Evolutionary conservation across 2,888 invertebrate species (phyloP).

Genomic region (Leucozona laternaria): DNA sequence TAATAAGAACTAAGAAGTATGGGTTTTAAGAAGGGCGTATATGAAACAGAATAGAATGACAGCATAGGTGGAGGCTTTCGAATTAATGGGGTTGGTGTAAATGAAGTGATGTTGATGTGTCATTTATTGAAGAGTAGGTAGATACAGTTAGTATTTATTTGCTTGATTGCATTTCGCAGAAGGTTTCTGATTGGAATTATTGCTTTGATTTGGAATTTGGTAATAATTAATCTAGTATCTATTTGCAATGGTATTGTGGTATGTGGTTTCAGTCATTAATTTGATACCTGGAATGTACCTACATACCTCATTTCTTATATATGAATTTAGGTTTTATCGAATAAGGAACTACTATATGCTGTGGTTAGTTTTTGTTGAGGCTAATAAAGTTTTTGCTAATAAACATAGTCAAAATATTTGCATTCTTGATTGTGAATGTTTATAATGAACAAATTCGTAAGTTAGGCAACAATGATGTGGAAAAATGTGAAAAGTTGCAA

Average conservation of each 20-base stretch:
- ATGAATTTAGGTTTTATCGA: background rate
- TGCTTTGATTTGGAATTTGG: slow-evolving; percentile 1
- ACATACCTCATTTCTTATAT: background rate
- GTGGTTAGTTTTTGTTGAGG: no score
- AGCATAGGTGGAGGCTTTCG: background rate
- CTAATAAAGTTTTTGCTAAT: no score
- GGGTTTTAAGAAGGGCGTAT: background rate
- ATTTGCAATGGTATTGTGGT: background rate
- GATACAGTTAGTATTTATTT: slow-evolving; percentile 9
- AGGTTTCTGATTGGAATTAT: slow-evolving; percentile 6
- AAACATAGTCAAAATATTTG: no score
- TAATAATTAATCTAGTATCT: background rate
- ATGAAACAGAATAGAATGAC: background rate
- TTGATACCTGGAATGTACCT: background rate
- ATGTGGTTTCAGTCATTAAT: background rate
- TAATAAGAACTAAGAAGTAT: slow-evolving; percentile 10
- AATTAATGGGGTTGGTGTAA: background rate
- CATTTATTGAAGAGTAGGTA: slow-evolving; percentile 26
- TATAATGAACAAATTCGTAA: no score
- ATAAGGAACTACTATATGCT: background rate
- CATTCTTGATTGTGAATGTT: no score
- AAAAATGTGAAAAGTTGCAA: no score
- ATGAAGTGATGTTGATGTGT: slow-evolving; percentile 20
- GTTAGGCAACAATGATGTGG: no score
- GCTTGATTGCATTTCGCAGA: slow-evolving; percentile 6